A percentile compares a stretch with the other conserved stretches of the same genome.
These are phyloP conservation scores for Strigamia transsilvanica DNA, from an alignment of 2,888 invertebrate genomes.

Conservation along the genomic window DNA sequence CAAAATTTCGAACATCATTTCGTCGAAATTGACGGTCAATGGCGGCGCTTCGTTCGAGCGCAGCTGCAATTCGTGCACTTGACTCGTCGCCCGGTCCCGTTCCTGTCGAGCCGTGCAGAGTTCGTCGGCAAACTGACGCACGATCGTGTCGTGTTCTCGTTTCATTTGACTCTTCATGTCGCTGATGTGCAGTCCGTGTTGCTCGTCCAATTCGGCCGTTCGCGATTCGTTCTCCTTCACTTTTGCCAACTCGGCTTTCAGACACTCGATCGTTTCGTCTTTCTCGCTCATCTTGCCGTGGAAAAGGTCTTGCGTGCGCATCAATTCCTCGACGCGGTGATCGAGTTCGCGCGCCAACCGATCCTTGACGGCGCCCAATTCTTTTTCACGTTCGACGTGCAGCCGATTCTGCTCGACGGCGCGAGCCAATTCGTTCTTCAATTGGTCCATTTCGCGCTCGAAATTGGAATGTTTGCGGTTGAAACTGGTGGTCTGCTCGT, in stretches of 20 bases:
- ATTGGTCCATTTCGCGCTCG: not conserved
- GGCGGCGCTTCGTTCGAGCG: too few relatives aligned
- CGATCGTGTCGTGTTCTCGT: not conserved
- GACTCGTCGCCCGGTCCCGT: not conserved
- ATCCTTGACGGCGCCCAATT: not conserved
- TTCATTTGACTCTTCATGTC: not conserved
- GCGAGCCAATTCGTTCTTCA: not conserved
- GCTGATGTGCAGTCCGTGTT: conserved; percentile 14
- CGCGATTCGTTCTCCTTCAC: not conserved
- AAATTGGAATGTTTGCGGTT: not conserved
- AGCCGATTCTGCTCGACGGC: not conserved
- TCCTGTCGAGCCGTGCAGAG: not conserved
- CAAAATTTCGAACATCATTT: conserved; percentile 37
- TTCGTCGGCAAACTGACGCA: not conserved
- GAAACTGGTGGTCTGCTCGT: not conserved
- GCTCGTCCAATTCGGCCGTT: conserved; percentile 51
- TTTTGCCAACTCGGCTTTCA: not conserved
- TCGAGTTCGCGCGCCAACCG: not conserved
- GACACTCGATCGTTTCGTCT: not conserved
- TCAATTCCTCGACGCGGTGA: not conserved
- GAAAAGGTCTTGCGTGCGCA: not conserved
- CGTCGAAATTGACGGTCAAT: conserved; percentile 4
- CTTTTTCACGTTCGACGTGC: not conserved
- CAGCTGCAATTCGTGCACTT: not conserved
- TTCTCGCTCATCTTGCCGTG: not conserved